A percentile compares a stretch with the other conserved stretches of the same genome.
These are phyloP conservation scores for Drosophila ambigua DNA, from an alignment of 1,140 invertebrate genomes.

Conservation along the genomic window DNA sequence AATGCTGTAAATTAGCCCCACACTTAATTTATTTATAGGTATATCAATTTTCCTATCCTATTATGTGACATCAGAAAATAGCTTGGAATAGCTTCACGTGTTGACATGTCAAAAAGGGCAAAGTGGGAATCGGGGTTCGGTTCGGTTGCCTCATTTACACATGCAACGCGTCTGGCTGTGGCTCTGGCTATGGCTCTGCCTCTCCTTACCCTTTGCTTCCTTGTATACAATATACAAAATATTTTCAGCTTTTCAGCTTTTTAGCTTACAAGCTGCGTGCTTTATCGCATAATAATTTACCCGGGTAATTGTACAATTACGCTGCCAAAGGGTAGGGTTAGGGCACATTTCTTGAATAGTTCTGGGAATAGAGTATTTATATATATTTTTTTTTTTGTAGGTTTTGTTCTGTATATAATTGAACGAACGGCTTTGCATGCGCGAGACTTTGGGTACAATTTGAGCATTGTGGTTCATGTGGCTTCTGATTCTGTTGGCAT, in stretches of 20 bases:
- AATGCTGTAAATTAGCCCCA: conserved; percentile 42
- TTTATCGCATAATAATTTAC: conserved; percentile 80
- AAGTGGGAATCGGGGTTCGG: conserved; percentile 13
- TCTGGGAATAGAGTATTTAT: conserved; percentile 52
- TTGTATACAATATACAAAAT: conserved; percentile 13
- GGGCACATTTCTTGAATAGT: conserved; percentile 42
- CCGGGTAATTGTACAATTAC: conserved; percentile 78
- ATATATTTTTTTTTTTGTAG: conserved; percentile 8
- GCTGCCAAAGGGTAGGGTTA: not conserved
- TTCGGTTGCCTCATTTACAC: conserved; percentile 41
- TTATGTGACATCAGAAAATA: conserved; percentile 51
- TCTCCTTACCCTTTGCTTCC: not conserved
- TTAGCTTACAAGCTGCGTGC: conserved; percentile 66
- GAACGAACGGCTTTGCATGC: conserved; percentile 41
- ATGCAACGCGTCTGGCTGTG: conserved; percentile 43
- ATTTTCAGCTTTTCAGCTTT: conserved; percentile 36
- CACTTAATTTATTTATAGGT: conserved; percentile 34
- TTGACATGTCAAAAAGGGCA: conserved; percentile 56
- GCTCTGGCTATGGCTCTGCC: no score
- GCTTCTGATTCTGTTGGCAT: conserved; percentile 5
- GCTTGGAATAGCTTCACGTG: conserved; percentile 61
- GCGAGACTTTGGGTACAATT: conserved; percentile 41
- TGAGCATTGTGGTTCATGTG: conserved; percentile 19
- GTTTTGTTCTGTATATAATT: conserved; percentile 34
- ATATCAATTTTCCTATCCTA: conserved; percentile 11